Evolutionary conservation across 2,113 vertebrate genomes (phyloP).

Genomic region (Halcyon malimbica): DNA sequence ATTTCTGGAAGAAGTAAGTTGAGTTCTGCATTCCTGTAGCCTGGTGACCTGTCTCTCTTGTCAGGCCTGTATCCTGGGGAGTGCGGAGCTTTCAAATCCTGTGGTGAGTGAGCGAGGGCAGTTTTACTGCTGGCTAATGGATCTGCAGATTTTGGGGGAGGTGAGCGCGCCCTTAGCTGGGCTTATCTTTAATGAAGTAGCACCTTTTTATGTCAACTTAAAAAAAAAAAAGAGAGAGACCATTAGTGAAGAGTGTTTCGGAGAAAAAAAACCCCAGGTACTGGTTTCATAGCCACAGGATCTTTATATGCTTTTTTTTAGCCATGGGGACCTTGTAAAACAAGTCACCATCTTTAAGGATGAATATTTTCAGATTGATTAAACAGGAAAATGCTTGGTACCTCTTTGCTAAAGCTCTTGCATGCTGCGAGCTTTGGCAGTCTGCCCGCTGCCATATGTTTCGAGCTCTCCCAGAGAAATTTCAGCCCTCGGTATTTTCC

Average conservation of each 20-base stretch:
- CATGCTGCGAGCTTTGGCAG: background rate
- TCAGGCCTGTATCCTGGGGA: background rate
- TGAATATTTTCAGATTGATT: background rate
- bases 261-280: background rate
- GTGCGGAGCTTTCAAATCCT: constrained; percentile 18
- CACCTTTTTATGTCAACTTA: background rate
- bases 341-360: background rate
- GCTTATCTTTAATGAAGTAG: background rate
- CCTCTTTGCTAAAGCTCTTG: background rate
- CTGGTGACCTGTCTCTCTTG: background rate
- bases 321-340: background rate
- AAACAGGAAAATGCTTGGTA: background rate
- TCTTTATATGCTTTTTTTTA: background rate
- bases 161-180: background rate
- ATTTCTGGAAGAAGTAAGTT: constrained; percentile 49
- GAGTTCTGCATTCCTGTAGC: background rate
- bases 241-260: background rate
- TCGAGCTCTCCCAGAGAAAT: background rate
- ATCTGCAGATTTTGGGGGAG: background rate
- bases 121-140: background rate
- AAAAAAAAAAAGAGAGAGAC: background rate
- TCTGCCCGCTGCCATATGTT: constrained; percentile 27
- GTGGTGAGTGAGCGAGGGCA: background rate
- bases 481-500: background rate
- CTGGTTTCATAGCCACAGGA: background rate